Percentiles rank a stretch among this genome's conserved stretches.
Evolutionary conservation across 2,888 invertebrate genomes (phyloP).

Genomic region (Steromphala cineraria): DNA sequence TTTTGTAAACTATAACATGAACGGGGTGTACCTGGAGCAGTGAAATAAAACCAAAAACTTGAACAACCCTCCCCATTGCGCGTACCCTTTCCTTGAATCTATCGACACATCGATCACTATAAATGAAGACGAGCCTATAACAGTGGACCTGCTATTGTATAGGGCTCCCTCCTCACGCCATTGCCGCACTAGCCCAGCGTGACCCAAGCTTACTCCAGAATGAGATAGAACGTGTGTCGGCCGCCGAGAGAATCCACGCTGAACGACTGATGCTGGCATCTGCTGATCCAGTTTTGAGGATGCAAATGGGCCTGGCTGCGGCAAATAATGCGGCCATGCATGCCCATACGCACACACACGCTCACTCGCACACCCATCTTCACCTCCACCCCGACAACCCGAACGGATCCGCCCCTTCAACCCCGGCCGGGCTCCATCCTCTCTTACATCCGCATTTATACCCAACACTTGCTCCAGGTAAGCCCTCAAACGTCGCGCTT

Average conservation of each 20-base stretch:
- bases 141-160: constrained; percentile 2
- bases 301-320: constrained; percentile 84
- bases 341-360: constrained; percentile 85
- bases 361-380: constrained; percentile 91
- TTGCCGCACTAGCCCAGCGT: background rate
- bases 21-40: background rate
- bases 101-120: background rate
- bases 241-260: constrained; percentile 81
- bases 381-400: constrained; percentile 79
- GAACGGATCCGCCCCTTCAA: constrained; percentile 37
- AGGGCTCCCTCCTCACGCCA: constrained; percentile 19
- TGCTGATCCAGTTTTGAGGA: constrained; percentile 93
- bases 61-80: background rate
- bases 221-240: constrained; percentile 39
- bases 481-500: constrained; percentile 28
- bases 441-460: constrained; percentile 43
- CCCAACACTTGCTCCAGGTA: constrained; percentile 57
- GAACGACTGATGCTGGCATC: constrained; percentile 82
- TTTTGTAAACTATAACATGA: constrained; percentile 1
- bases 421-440: constrained; percentile 27
- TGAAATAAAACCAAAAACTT: too few relatives aligned
- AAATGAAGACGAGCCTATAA: background rate
- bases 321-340: constrained; percentile 27
- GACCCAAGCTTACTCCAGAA: background rate
- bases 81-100: constrained; percentile 18